Conservation (phyloP, 2,797 vertebrate species). For the Loris lydekkerianus region DNA sequence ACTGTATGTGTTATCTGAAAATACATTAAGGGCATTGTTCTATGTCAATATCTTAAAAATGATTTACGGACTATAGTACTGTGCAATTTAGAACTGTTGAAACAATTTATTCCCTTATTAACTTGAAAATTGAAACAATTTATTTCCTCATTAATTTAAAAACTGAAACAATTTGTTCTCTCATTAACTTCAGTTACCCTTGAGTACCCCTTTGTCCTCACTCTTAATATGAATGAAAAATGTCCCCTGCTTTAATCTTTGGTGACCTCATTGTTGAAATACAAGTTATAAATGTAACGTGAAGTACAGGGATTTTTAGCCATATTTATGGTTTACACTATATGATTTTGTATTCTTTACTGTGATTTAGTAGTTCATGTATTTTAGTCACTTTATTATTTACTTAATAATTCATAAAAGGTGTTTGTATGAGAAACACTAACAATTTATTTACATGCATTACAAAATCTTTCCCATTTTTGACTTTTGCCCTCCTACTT, state of each 20-base stretch:
- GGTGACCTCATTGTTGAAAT: constrained; percentile 26
- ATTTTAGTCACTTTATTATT: background rate
- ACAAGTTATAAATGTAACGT: background rate
- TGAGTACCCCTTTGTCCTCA: background rate
- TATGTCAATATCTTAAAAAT: background rate
- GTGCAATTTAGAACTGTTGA: constrained; percentile 1
- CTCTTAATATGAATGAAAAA: constrained; percentile 49
- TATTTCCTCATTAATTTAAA: constrained; percentile 55
- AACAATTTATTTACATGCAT: background rate
- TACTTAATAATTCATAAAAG: constrained; percentile 17
- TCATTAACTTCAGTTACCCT: constrained; percentile 5
- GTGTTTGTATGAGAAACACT: background rate
- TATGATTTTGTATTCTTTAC: background rate
- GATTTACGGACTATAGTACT: background rate
- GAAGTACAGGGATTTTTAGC: background rate
- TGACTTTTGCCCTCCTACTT: background rate
- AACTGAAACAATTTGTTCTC: constrained; percentile 42
- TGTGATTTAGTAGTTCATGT: background rate
- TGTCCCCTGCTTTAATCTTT: background rate
- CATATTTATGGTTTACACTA: background rate
- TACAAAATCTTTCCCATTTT: background rate
- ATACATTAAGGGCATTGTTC: background rate
- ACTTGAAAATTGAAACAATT: constrained; percentile 55
- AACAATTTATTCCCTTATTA: constrained; percentile 50
- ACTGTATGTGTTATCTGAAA: background rate